Base-by-base conservation (phyloP, 2,888 invertebrate species). In the Tetrapedia diversipes region DNA sequence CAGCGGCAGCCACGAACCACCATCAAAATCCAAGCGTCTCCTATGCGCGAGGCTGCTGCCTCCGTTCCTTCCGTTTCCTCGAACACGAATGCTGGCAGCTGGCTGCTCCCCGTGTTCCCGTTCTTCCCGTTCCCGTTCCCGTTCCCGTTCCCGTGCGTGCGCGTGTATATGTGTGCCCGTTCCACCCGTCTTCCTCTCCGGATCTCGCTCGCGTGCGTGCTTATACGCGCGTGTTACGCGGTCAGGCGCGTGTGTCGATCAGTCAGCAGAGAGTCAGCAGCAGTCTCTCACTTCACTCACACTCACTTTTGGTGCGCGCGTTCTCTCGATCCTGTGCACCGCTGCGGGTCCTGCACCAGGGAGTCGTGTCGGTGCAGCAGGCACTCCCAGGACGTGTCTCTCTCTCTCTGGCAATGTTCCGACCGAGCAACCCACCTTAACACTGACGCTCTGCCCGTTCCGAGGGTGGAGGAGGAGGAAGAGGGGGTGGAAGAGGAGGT, bases 341-440 rank as follows among this genome's bases (percentile, higher is more conserved):
- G 70, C 77, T 79, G 72, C 77, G 80, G 76, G 68, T 75, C 69
- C 77, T 84, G 84, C 83, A 83, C 73, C 83, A 80, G 79, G 75
- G 75, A 79, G 78, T 85, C 74, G 83, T 83, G 79, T 78, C 85
- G 79, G 81, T 83, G 85, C 80, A 77, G 82, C 80, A 88, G 90
- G 87, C 90, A 90, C 89, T 90, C 90, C 90, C 90, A 89, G 89
- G 89, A 90, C 90, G 89, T 88, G 80, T 86, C 86, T 84, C 84
- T 75, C 83, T 82, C 88, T 84, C 87, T 86, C 89, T 87, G 86
- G 84, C 89, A 89, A 88, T 89, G 88, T 86, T 87, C 89, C 89
- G 89, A 88, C 87, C 88, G 87, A 89, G 89, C 90, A 89, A 89
- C 90, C 90, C 89, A 88, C 87, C 91, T 90, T 89, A 89, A 89